Conservation (phyloP, 2,797 vertebrate genomes). For the Galagoides demidoff region DNA sequence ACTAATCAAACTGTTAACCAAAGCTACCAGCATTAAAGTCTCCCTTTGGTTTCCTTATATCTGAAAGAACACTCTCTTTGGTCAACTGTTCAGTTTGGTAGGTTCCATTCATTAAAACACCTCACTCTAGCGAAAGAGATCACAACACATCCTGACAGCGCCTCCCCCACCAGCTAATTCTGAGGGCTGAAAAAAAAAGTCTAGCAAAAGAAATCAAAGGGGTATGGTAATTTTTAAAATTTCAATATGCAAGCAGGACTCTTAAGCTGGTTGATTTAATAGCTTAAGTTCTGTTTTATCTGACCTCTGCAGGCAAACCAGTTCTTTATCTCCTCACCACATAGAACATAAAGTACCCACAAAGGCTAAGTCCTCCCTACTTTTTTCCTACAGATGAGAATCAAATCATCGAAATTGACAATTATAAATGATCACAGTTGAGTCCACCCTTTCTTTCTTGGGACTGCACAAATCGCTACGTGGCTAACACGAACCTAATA, state of each 20-base stretch:
- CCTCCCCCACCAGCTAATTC: conserved; percentile 21
- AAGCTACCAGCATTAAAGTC: conserved; percentile 40
- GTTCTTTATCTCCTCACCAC: conserved; percentile 60
- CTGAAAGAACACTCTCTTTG: conserved; percentile 23
- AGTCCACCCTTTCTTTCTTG: not conserved
- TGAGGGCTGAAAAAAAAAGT: not conserved
- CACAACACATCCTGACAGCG: not conserved
- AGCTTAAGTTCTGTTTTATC: conserved; percentile 58
- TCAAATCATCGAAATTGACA: conserved; percentile 19
- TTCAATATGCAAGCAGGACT: conserved; percentile 46
- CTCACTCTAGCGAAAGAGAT: conserved; percentile 24
- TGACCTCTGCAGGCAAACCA: conserved; percentile 48
- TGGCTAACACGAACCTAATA: conserved; percentile 46
- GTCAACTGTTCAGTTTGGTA: conserved; percentile 38
- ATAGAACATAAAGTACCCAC: conserved; percentile 5
- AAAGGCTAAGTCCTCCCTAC: not conserved
- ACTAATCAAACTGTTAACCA: conserved; percentile 33
- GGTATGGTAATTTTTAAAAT: conserved; percentile 31
- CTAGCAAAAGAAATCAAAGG: conserved; percentile 30
- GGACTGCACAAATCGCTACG: not conserved
- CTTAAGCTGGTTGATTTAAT: conserved; percentile 28
- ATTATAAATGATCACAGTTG: not conserved
- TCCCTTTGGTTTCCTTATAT: conserved; percentile 48
- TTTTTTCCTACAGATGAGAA: conserved; percentile 50
- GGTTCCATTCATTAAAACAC: conserved; percentile 46